Evolutionary conservation across 2,113 vertebrate species (phyloP), one percentile per base, ranked within the genome.

Genomic region (Oreotrochilus melanogaster): DNA sequence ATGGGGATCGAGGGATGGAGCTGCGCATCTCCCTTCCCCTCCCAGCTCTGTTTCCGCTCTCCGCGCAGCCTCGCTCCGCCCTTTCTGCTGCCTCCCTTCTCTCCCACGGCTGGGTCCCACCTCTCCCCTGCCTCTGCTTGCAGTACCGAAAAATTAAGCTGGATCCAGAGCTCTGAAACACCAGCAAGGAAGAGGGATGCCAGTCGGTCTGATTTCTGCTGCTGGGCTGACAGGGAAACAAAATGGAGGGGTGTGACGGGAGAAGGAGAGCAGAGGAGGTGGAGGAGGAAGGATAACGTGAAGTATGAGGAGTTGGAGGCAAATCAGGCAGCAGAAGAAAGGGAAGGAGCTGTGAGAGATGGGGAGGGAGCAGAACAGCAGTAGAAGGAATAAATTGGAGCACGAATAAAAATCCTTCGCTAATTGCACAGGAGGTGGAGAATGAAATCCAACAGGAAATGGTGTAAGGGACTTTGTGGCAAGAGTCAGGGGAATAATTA

Each of bases 31-130:
- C 19, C 51, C 50, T 47, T 31, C 6, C 0, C 18, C n/a, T 10
- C 0, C 0, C 57, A 60, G 24, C 64, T 5, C 2, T 2, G 0
- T 11, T 78, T 60, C 53, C 2, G 0, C 80, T 30, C 0, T 0
- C 60, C 2, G 0, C 2, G 25, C 53, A 43, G 39, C 54, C 60
- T 66, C 4, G 1, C 45, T 24, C 15, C 3, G 37, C 48, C 57
- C 56, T 74, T 31, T 57, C 69, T 60, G 64, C 64, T 61, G 47
- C 86, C 50, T 45, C 24, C 75, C n/a, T 37, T 37, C 35, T 37
- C 74, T 56, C 48, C 0, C 5, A 31, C 4, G 0, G 53, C 66
- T 14, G 11, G 7, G 43, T 37, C 30, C 79, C 64, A 7, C 18
- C 51, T 58, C 64, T 88, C 27, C 51, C 45, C 28, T 12, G 58